Evolutionary conservation across 2,113 vertebrate genomes (phyloP).

Genomic region (Phoxinus phoxinus): DNA sequence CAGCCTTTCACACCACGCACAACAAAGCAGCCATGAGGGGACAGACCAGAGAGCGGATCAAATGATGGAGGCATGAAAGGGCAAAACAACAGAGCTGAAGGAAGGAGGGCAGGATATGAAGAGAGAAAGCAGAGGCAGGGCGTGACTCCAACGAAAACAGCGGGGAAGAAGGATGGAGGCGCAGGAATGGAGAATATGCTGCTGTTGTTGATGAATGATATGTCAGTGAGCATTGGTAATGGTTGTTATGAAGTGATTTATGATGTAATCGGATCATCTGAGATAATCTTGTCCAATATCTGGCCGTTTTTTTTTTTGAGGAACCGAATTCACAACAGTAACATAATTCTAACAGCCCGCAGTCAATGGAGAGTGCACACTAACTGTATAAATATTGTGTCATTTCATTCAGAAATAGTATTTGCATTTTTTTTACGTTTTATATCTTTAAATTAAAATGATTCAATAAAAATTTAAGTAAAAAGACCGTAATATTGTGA

Average conservation of each 20-base stretch:
- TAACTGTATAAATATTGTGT: neutral
- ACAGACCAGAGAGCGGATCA: constrained; percentile 40
- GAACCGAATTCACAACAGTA: neutral
- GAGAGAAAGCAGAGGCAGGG: neutral
- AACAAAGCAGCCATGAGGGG: constrained; percentile 37
- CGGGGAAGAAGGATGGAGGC: neutral
- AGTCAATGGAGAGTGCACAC: neutral
- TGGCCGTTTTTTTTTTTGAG: neutral
- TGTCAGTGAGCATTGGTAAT: neutral
- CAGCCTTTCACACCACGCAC: constrained; percentile 21
- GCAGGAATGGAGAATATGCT: constrained; percentile 28
- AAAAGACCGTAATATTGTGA: too few relatives aligned
- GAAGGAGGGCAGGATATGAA: constrained; percentile 19
- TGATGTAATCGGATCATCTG: neutral
- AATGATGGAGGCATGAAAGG: constrained; percentile 1
- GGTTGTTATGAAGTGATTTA: neutral
- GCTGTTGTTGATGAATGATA: neutral
- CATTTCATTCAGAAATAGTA: neutral
- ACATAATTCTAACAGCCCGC: neutral
- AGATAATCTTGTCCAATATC: neutral
- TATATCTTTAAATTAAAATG: neutral
- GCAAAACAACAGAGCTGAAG: constrained; percentile 48
- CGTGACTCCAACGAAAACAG: neutral
- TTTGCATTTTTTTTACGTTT: neutral
- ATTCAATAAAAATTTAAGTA: neutral